phyloP scores from a whole-genome alignment of 2,797 vertebrate genomes.

The Syngnathus acus region DNA sequence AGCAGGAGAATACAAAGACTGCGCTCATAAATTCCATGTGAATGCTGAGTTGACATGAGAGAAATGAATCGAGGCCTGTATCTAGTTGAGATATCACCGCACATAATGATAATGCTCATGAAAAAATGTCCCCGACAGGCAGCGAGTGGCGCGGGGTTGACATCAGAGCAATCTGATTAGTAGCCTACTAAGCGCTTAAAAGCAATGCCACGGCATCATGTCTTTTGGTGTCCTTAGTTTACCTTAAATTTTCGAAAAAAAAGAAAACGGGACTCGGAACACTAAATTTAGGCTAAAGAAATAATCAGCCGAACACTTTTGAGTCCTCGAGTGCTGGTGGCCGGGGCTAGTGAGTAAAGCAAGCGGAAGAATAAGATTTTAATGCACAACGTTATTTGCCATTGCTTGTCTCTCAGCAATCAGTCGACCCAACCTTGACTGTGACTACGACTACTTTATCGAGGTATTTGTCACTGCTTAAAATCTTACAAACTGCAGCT shows the following conservation, averaged over 20 bases:
- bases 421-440: slow-evolving; percentile 18
- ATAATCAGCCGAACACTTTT: background rate
- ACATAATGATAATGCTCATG: background rate
- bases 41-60: background rate
- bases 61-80: background rate
- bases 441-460: slow-evolving; percentile 31
- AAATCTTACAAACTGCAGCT: slow-evolving; percentile 69
- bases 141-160: background rate
- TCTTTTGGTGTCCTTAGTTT: background rate
- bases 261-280: background rate
- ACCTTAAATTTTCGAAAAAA: background rate
- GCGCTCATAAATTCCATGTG: background rate
- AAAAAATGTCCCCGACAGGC: background rate
- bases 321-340: background rate
- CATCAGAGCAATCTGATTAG: background rate
- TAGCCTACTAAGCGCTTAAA: background rate
- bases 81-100: background rate
- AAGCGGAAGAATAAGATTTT: slow-evolving; percentile 4
- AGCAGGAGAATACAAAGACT: background rate
- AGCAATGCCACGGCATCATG: background rate
- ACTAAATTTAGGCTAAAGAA: background rate
- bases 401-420: background rate
- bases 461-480: slow-evolving; percentile 56
- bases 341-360: background rate
- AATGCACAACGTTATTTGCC: background rate